Evolutionary conservation across 2,888 invertebrate species (phyloP), one percentile per base, ranked within the genome.

Genomic region (Cheilosia impressa): DNA sequence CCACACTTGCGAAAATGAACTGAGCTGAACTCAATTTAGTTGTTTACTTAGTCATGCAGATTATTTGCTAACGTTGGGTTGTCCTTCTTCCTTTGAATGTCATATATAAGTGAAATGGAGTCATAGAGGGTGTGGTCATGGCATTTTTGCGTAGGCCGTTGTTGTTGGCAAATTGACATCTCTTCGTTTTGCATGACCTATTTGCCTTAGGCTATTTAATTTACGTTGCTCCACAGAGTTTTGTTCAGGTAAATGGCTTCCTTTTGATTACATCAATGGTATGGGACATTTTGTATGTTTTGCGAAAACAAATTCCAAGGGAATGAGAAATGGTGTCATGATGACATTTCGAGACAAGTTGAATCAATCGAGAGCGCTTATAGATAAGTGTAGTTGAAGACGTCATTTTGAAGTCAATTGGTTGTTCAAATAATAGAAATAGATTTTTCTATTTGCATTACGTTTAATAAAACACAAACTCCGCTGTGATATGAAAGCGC

Each of bases 1-100:
- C 53, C 7, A 10, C 52, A 38, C 4, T 55, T 34, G 27, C 27
- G 52, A 13, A 57, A 45, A 58, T 72, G 79, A 65, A 73, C 65
- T 65, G 62, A 68, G 22, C 52, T 69, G 78, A 83, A 73, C 68
- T 66, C 72, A 68, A 78, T 83, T 75, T 69, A 58, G 78, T 52
- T 73, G 78, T 83, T 68, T 73, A 57, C 83, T 69, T 78, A 73
- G 78, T 78, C 73, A 68, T 68, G 52, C 24, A 62, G 66, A 63
- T 57, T 77, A 75, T 73, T 80, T 68, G 43, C 57, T 41, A 24
- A 27, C 31, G 50, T 62, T 52, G 47, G 47, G 19, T 45, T 38
- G 69, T 58, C 52, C 41, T 41, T 27, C 66, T 17, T 10, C 22
- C 4, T 52, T 24, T 34, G 41, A 43, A 22, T 19, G 45, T n/a